Evolutionary conservation across 2,113 vertebrate genomes (phyloP), one percentile per base, ranked within the genome.

Genomic region (Camelus bactrianus): DNA sequence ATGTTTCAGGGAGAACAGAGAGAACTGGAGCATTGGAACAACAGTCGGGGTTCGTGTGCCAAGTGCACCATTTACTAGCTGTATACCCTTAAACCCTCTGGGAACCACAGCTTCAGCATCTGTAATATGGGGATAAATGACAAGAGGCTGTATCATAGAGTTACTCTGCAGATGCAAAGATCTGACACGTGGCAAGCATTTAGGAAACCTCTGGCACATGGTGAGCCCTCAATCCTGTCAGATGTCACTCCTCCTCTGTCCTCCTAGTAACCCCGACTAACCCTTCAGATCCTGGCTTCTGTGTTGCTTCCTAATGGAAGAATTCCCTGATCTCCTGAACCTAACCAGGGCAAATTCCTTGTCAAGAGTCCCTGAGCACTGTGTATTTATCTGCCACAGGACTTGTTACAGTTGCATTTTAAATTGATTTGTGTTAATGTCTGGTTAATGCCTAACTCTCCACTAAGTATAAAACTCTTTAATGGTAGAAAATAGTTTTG

Each of bases 371-470:
- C 30, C 26, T 65, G 28, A 72, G n/a, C 26, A 30, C 24, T 64
- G 24, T 8, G 2, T 79, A 9, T 46, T 48, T 17, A 3, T 93
- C 79, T 73, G 86, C 20, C 42, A 79, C 13, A 52, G 22, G 3
- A 10, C 10, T 82, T 70, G 6, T 35, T 32, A 73, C 2, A 62
- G 0, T 56, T 50, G 17, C 20, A 65, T 88, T 95, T 95, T 76
- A 80, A 14, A 80, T 86, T 46, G 92, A 35, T 54, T 73, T 92
- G n/a, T 52, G 16, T 76, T 92, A 64, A 69, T 81, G 24, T 89
- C 60, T 94, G 48, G 6, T n/a, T 73, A 54, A 35, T 89, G 4
- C 93, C 16, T 62, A 93, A 83, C 15, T 77, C 9, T 80, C 24
- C 38, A 88, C 5, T 42, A 46, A 30, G 85, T 60, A 20, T 32